Percentiles rank a stretch among this genome's conserved stretches.
These are phyloP conservation scores for Tinamus major DNA, from an alignment of 2,797 vertebrate genomes.

Conservation along the genomic window DNA sequence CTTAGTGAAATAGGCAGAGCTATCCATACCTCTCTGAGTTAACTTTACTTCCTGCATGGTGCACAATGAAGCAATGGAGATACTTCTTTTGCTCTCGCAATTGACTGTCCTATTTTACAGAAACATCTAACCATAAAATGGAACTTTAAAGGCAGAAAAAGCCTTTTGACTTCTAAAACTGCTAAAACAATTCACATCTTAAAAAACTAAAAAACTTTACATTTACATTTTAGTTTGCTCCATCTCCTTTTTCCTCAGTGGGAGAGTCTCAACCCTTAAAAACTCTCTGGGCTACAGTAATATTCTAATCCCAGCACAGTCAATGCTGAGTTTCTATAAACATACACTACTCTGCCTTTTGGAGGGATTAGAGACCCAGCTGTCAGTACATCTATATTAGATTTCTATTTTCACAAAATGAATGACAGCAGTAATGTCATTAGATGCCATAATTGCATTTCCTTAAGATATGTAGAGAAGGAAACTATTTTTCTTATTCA, in stretches of 20 bases:
- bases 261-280: neutral
- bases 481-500: neutral
- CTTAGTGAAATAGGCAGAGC: neutral
- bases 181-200: neutral
- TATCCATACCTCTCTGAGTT: neutral
- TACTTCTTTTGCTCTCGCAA: neutral
- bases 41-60: neutral
- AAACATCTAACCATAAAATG: neutral
- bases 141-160: neutral
- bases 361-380: neutral
- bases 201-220: too few species aligned
- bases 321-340: neutral
- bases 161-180: neutral
- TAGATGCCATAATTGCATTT: slow-evolving; percentile 24
- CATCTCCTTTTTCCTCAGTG: neutral
- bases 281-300: neutral
- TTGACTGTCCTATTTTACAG: neutral
- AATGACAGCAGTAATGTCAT: neutral
- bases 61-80: neutral
- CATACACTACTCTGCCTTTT: neutral
- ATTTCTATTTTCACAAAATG: slow-evolving; percentile 44
- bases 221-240: neutral
- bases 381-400: neutral
- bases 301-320: neutral
- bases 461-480: slow-evolving; percentile 13